Percentiles rank a stretch among this genome's conserved stretches.
These are phyloP conservation scores for Carcharodon carcharias DNA, from an alignment of 2,797 vertebrate genomes.

Conservation along the genomic window DNA sequence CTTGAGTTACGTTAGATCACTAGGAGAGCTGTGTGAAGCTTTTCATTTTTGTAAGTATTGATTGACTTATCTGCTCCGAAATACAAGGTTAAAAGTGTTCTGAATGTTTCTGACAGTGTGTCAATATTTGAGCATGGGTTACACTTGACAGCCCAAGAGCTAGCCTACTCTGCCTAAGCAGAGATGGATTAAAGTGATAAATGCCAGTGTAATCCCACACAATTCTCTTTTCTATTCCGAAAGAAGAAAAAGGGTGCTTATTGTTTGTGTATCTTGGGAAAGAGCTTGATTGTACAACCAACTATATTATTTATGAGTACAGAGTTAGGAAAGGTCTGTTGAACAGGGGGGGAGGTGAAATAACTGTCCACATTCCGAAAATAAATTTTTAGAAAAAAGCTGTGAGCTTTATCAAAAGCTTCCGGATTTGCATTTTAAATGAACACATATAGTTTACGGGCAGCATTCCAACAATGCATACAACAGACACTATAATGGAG, in stretches of 20 bases:
- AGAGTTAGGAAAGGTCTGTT: not conserved
- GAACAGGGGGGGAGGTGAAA: not conserved
- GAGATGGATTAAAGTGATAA: not conserved
- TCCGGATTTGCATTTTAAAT: not conserved
- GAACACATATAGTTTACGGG: not conserved
- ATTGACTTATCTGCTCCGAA: conserved; percentile 25
- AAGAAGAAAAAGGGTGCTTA: not conserved
- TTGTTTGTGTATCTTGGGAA: not conserved
- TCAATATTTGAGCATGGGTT: conserved; percentile 17
- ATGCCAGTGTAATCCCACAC: not conserved
- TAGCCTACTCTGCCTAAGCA: not conserved
- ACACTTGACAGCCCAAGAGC: not conserved
- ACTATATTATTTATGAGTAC: not conserved
- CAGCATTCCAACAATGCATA: not conserved
- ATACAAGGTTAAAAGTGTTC: conserved; percentile 25
- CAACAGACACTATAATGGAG: too few relatives aligned
- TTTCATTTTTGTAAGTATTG: conserved; percentile 31
- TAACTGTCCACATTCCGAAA: not conserved
- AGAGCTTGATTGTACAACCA: not conserved
- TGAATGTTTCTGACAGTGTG: not conserved
- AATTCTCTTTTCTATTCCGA: not conserved
- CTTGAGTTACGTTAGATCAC: not conserved
- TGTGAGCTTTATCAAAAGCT: not conserved
- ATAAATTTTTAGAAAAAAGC: not conserved
- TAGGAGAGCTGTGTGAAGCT: not conserved